A percentile compares a stretch with the other conserved stretches of the same genome.
Conservation (phyloP, 2,113 vertebrate species). For the Nothocercus nigrocapillus region DNA sequence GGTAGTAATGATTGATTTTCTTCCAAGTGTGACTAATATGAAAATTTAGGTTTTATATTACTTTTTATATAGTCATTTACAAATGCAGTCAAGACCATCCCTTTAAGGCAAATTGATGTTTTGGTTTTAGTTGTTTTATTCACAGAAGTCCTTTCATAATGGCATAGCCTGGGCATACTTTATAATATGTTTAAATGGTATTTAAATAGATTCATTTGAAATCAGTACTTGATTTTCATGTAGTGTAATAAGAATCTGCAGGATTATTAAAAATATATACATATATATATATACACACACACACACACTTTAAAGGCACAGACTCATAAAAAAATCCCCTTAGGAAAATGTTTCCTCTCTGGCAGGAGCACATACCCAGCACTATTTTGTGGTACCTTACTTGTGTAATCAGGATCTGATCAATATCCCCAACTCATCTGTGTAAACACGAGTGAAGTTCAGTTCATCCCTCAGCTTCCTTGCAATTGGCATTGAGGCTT, state of each 20-base stretch:
- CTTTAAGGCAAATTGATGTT: background rate
- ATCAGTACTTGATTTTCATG: constrained; percentile 2
- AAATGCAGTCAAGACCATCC: background rate
- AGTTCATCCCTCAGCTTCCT: background rate
- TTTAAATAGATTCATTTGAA: constrained; percentile 24
- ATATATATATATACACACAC: no score
- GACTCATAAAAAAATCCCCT: constrained; percentile 5
- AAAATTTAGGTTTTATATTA: background rate
- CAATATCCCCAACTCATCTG: background rate
- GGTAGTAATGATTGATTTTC: background rate
- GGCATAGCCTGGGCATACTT: background rate
- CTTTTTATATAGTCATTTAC: constrained; percentile 9
- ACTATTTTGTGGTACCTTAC: background rate
- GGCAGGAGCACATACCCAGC: background rate
- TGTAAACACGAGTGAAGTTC: background rate
- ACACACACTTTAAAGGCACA: background rate
- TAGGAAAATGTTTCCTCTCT: background rate
- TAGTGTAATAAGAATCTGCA: constrained; percentile 28
- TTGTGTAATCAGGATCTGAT: background rate
- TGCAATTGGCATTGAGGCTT: background rate
- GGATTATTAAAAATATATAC: no score
- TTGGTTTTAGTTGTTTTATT: background rate
- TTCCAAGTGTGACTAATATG: background rate
- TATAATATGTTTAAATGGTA: background rate
- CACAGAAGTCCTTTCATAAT: background rate